Conservation (phyloP, 2,113 vertebrate species). For the Phylloscopus trochiloides region DNA sequence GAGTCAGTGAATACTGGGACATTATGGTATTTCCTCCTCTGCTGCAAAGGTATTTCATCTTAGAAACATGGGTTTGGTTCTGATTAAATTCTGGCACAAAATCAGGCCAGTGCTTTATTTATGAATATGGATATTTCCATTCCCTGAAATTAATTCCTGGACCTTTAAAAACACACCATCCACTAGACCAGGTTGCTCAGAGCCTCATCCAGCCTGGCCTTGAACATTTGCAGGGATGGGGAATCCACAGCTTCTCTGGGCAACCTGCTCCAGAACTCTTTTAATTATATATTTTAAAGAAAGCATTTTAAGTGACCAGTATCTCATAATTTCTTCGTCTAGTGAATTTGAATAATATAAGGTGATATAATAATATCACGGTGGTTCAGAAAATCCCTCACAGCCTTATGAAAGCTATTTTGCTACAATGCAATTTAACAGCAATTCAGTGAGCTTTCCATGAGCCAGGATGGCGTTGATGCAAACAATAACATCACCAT, state of each 20-base stretch:
- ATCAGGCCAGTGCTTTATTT: conserved; percentile 13
- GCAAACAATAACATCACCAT: neutral
- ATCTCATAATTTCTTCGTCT: no score
- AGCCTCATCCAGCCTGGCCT: neutral
- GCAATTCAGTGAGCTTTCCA: conserved; percentile 29
- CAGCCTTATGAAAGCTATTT: conserved; percentile 17
- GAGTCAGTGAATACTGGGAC: conserved; percentile 42
- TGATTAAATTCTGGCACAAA: conserved; percentile 38
- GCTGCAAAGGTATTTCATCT: conserved; percentile 21
- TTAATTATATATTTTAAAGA: no score
- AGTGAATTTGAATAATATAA: no score
- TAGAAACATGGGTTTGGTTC: neutral
- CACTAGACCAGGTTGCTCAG: neutral
- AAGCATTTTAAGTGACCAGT: no score
- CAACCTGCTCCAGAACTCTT: neutral
- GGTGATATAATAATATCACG: no score
- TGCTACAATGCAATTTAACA: conserved; percentile 16
- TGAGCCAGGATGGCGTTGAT: neutral
- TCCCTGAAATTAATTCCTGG: neutral
- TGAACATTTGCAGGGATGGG: neutral
- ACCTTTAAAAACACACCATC: neutral
- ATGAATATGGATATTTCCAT: neutral
- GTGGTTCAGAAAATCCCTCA: conserved; percentile 48
- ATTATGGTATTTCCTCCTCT: conserved; percentile 46
- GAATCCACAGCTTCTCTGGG: neutral